Evolutionary conservation across 2,888 invertebrate genomes (phyloP), one percentile per base, ranked within the genome.

Genomic region (Pandemis heparana): DNA sequence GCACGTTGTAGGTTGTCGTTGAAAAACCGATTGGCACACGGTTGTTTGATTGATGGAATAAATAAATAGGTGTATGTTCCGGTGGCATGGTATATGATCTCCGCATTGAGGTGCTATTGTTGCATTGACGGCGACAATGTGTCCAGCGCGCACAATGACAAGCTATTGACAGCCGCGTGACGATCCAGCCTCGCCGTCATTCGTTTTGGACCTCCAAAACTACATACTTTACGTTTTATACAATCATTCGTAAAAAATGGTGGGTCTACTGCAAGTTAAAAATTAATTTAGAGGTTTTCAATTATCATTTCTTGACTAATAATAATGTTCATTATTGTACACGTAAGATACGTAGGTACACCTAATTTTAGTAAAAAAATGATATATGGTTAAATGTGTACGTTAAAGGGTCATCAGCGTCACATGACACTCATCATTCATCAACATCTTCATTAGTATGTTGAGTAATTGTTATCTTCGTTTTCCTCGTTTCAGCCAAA

Each of bases 61-160:
- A 77, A 73, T 76, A 71, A 74, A 75, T 75, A 77, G 70, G 77
- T 77, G 76, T 76, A 64, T 77, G 75, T 81, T 83, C 81, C 81
- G 82, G 79, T 76, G 80, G 78, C 82, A 80, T 86, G 80, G 79
- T 81, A 80, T 85, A 80, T 82, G 85, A 86, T 84, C 82, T 78
- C 79, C 74, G 80, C 80, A 81, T 80, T 83, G 81, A 83, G 81
- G 81, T 82, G 82, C 82, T 83, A 87, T 88, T 87, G 86, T 86
- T 74, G 78, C 77, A 79, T 85, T 87, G 83, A 82, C 81, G 81
- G 79, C 78, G 79, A 87, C 89, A 90, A 90, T 88, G 82, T 83
- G 81, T 78, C 74, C 76, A 63, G 61, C 65, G 62, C 51, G 75
- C 81, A 87, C 85, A 89, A 87, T 90, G 80, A 80, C 75, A 76